Evolutionary conservation across 2,797 vertebrate species (phyloP).

Genomic region (Acanthiza pusilla): DNA sequence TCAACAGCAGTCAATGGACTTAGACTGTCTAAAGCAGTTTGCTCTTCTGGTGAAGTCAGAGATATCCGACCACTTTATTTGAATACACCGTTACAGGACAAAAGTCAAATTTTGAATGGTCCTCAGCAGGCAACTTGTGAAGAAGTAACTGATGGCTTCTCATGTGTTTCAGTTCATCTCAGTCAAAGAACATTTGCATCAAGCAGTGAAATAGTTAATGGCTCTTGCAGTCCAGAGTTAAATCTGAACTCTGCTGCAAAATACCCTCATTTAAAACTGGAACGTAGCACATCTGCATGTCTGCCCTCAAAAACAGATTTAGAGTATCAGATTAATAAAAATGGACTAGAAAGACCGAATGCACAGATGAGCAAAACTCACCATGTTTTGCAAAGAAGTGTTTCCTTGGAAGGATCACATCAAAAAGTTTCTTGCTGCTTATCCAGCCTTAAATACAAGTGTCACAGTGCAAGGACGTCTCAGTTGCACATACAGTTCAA

Average conservation of each 20-base stretch:
- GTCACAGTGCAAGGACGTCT: constrained; percentile 76
- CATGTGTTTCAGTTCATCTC: constrained; percentile 80
- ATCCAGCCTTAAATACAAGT: constrained; percentile 81
- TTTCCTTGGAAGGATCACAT: constrained; percentile 87
- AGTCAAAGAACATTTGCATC: constrained; percentile 72
- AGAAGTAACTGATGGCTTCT: constrained; percentile 76
- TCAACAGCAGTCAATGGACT: constrained; percentile 81
- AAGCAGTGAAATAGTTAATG: constrained; percentile 64
- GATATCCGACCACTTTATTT: constrained; percentile 81
- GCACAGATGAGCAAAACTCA: constrained; percentile 68
- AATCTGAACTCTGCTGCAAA: constrained; percentile 52
- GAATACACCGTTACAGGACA: constrained; percentile 75
- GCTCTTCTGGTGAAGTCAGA: constrained; percentile 72
- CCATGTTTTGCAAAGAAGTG: constrained; percentile 85
- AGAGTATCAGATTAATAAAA: constrained; percentile 53
- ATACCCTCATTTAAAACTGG: constrained; percentile 70
- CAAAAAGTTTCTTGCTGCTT: constrained; percentile 85
- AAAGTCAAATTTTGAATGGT: constrained; percentile 53
- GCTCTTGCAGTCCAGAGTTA: constrained; percentile 59
- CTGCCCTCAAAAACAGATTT: constrained; percentile 73
- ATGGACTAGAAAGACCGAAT: constrained; percentile 63
- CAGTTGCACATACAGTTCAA: constrained; percentile 92
- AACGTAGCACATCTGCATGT: constrained; percentile 81
- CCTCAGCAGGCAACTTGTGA: constrained; percentile 44
- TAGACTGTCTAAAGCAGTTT: constrained; percentile 77